These are phyloP conservation scores for Cyphomyrus discorhynchus DNA, from an alignment of 2,113 vertebrate species.

Conservation along the genomic window DNA sequence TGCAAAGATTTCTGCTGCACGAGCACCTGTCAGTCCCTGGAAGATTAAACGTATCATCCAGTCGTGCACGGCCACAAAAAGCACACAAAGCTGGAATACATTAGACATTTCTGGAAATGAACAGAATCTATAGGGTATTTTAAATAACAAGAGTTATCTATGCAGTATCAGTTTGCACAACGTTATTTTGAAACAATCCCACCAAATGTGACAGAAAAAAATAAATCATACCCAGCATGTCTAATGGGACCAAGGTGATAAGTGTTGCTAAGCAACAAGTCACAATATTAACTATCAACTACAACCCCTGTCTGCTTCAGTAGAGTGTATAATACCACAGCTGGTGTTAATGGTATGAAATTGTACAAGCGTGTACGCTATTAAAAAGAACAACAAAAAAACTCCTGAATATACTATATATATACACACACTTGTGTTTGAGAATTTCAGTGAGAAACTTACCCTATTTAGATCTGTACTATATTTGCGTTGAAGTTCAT, in stretches of 20 bases:
- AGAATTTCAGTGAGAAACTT: slow-evolving; percentile 28
- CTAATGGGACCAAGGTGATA: slow-evolving; percentile 23
- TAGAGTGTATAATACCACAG: slow-evolving; percentile 34
- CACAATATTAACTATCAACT: slow-evolving; percentile 23
- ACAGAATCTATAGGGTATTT: not conserved
- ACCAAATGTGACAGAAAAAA: not conserved
- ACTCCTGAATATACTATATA: not conserved
- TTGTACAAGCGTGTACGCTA: not conserved
- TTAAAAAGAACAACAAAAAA: not conserved
- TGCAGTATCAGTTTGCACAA: not conserved
- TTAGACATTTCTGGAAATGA: not conserved
- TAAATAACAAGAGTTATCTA: not conserved
- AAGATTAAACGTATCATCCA: not conserved
- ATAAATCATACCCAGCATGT: slow-evolving; percentile 20
- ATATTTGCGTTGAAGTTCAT: slow-evolving; percentile 78
- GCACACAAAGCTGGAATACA: not conserved
- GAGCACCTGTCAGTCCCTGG: slow-evolving; percentile 58
- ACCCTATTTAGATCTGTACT: slow-evolving; percentile 75
- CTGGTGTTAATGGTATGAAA: not conserved
- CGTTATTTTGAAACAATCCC: not conserved
- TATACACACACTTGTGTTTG: not conserved
- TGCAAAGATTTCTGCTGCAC: slow-evolving; percentile 81
- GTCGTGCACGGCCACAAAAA: not conserved
- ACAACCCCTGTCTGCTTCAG: not conserved
- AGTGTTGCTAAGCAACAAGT: slow-evolving; percentile 41